These are phyloP conservation scores for Lophotis ruficrista DNA, from an alignment of 2,113 vertebrate genomes.

Conservation along the genomic window DNA sequence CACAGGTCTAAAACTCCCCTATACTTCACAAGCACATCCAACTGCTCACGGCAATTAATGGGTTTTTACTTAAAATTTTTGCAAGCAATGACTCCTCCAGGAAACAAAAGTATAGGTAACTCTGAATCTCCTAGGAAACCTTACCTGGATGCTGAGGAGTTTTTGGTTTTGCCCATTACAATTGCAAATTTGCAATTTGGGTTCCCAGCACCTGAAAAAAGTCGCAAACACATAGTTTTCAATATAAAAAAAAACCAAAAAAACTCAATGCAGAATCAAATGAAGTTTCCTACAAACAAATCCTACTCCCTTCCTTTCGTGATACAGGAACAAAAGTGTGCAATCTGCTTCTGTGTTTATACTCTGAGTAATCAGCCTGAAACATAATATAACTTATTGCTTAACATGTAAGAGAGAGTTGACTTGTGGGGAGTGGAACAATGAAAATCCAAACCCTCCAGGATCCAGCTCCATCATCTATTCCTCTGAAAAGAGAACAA, in stretches of 20 bases:
- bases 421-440: neutral
- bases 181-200: constrained; percentile 87
- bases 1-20: neutral
- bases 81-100: neutral
- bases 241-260: neutral
- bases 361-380: neutral
- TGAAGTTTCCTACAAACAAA: neutral
- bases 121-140: neutral
- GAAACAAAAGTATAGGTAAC: neutral
- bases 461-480: neutral
- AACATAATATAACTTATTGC: neutral
- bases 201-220: constrained; percentile 86
- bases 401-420: neutral
- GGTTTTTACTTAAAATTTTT: neutral
- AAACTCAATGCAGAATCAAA: neutral
- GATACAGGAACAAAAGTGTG: neutral
- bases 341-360: neutral
- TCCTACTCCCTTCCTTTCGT: neutral
- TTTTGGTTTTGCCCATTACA: constrained; percentile 86
- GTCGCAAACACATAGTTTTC: neutral
- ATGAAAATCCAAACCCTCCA: neutral
- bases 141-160: constrained; percentile 78
- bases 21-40: neutral
- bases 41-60: neutral
- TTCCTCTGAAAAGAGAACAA: constrained; percentile 12